phyloP scores from a whole-genome alignment of 2,797 vertebrate genomes.

The Spinus olivaceus region DNA sequence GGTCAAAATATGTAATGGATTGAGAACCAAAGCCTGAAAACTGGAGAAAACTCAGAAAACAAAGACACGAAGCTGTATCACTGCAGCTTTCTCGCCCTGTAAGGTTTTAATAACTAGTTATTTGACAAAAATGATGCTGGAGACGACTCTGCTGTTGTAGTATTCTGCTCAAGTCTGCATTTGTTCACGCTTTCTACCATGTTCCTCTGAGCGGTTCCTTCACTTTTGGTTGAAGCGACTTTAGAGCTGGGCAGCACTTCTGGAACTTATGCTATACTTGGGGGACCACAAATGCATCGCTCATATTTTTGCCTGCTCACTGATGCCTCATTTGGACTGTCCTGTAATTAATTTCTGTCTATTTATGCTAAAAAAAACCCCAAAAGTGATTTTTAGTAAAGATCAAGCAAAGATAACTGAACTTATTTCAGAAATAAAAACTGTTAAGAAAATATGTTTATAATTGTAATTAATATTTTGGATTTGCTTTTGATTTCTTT shows the following conservation, averaged over 20 bases:
- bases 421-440: neutral
- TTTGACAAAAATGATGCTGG: neutral
- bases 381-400: neutral
- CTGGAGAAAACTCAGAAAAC: neutral
- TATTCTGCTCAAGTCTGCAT: neutral
- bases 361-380: neutral
- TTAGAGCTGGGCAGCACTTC: neutral
- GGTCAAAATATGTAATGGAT: neutral
- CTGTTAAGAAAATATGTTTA: neutral
- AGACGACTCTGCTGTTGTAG: neutral
- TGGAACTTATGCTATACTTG: neutral
- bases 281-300: neutral
- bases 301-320: neutral
- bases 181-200: neutral
- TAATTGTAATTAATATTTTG: neutral
- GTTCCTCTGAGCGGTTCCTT: neutral
- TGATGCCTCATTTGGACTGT: neutral
- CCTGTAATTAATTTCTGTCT: neutral
- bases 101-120: neutral
- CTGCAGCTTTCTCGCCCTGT: neutral
- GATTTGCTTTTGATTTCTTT: constrained; percentile 35
- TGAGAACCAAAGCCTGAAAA: neutral
- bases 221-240: neutral
- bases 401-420: neutral
- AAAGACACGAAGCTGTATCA: neutral